Evolutionary conservation across 2,888 invertebrate species (phyloP), one percentile per base, ranked within the genome.

Genomic region (Aethes cnicana): DNA sequence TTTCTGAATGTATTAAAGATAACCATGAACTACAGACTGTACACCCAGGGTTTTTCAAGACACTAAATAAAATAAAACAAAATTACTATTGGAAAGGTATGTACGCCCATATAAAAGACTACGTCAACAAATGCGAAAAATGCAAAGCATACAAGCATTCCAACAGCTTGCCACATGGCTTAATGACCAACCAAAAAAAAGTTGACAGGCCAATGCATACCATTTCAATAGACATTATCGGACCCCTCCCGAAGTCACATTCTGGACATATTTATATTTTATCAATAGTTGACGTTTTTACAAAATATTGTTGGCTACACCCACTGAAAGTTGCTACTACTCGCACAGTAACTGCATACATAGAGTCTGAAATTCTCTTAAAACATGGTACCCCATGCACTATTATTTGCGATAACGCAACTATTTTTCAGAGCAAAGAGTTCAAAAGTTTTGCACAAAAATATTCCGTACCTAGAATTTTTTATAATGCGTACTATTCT

Each of bases 61-160:
- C 39, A 2, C 16, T 25, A 7, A 2, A 3, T 9, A 39, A 39
- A 39, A 26, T 25, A 7, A 39, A 39, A 25, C 16, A 39, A 23
- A 23, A 23, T 9, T 39, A 39, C 8, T 39, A 14, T 16, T 39
- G 39, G 39, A 39, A 39, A n/a, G 25, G 16, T 8, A 25, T 39
- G 39, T 25, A 25, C 25, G 16, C n/a, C 2, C 25, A 39, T 6
- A 16, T 35, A 3, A 35, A 7, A 17, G 14, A 18, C 4, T 35
- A 18, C 8, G 35, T 35, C 2, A 1, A 17, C 8, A 8, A 6
- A 2, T 35, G 35, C 18, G 18, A 35, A 3, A 35, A 35, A 9
- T 35, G 35, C 14, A 35, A 35, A 35, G 35, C 35, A n/a, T 35
- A 35, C 9, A 35, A 35, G 14, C 35, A 35, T 16, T 35, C 35